Base-by-base conservation (phyloP, 2,888 invertebrate genomes). In the Ornithoptera priamus region DNA sequence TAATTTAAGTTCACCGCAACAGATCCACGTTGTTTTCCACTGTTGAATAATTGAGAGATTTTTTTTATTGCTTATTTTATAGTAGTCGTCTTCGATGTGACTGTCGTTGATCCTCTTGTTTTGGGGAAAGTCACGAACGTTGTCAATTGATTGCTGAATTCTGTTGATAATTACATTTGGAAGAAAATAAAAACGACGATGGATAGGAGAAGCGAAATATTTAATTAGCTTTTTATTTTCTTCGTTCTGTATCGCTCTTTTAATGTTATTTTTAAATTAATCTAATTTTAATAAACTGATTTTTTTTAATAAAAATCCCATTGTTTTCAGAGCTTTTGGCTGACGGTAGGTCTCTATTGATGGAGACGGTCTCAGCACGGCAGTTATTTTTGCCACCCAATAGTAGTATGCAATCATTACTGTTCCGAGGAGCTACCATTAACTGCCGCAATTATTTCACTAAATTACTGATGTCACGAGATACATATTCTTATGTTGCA, bases 121-220 rank as follows among this genome's bases (percentile, higher is more conserved):
- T 90, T 90, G 83, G 79, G 73, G 81, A 85, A 90, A 90, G 90
- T 90, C 92, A 92, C 92, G 92, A 79, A 80, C 85, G 42, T 72
- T 36, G 56, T 74, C 84, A 80, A 87, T 85, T 87, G 86, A 87
- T 85, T 77, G 84, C 80, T 73, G 71, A 75, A 81, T 80, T 78
- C 72, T 76, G 76, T 81, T 78, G 75, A 79, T 81, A 81, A 85
- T 85, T 86, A 83, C 82, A 85, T 84, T 84, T 84, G 30, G 30
- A 80, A 79, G 83, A 84, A 81, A 78, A 77, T 74, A 78, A 75
- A 72, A 74, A 78, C 75, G 76, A 77, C 77, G 61, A 64, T 64
- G 61, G 24, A 20, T 63, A 36, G 3, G 36, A 56, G 67, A 42
- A 60, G 64, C 53, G 74, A 76, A 74, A 75, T 76, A 76, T 77